Conservation (phyloP, 1,140 invertebrate species). For the Anagrus nilaparvatae region DNA sequence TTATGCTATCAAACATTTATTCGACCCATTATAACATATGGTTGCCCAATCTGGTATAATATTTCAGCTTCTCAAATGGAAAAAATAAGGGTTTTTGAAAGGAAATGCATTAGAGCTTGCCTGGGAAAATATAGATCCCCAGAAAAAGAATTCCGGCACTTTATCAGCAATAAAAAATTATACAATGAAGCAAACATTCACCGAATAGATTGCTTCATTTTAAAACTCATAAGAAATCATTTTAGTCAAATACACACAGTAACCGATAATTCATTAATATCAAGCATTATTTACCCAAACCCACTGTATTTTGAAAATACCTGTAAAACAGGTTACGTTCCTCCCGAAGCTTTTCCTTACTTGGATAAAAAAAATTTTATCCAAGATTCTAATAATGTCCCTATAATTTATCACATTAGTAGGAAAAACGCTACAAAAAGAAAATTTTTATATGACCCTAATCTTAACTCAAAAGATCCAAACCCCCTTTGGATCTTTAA, state of each 20-base stretch:
- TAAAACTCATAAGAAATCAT: conserved; percentile 18
- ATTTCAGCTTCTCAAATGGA: conserved; percentile 15
- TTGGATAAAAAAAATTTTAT: no score
- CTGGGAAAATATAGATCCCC: conserved; percentile 10
- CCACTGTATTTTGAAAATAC: background rate
- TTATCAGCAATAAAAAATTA: conserved; percentile 13
- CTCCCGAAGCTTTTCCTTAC: background rate
- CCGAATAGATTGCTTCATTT: conserved; percentile 19
- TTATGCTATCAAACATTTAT: conserved; percentile 20
- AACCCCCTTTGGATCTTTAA: no score
- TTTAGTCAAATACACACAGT: no score
- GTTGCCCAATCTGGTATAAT: conserved; percentile 21
- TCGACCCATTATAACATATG: conserved; percentile 20
- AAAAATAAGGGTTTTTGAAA: conserved; percentile 18
- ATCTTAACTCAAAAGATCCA: no score
- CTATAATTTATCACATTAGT: no score
- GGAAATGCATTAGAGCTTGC: conserved; percentile 20
- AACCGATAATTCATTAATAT: no score
- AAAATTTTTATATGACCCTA: no score
- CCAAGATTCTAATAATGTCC: no score
- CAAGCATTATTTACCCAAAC: background rate
- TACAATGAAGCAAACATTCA: conserved; percentile 18
- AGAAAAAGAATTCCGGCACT: conserved; percentile 11
- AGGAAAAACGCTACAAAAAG: no score
- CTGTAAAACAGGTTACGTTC: background rate